Conservation (phyloP, 92 coral and sea anemone species). For the Isaurus tuberculatus region DNA sequence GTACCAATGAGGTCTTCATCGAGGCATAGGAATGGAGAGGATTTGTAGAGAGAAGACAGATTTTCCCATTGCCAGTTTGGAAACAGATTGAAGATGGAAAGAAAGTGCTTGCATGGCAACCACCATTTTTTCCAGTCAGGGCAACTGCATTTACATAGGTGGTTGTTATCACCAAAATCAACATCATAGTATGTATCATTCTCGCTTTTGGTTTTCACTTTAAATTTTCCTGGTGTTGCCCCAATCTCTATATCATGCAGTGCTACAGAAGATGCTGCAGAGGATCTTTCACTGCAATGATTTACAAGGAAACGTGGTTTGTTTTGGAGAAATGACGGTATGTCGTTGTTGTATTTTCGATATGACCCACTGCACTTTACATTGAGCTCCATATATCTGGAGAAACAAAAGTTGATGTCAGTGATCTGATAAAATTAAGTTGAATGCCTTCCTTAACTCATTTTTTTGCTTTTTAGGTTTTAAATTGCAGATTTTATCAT, state of each 20-base stretch:
- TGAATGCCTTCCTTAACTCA: slow-evolving; percentile 1
- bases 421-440: slow-evolving; percentile 5
- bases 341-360: slow-evolving; percentile 50
- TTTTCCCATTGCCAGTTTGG: slow-evolving; percentile 60
- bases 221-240: slow-evolving; percentile 12
- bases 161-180: slow-evolving; percentile 35
- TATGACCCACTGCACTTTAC: slow-evolving; percentile 51
- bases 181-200: not conserved
- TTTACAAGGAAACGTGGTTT: slow-evolving; percentile 51
- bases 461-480: slow-evolving; percentile 30
- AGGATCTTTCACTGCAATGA: slow-evolving; percentile 55
- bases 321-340: slow-evolving; percentile 57
- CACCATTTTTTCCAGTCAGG: slow-evolving; percentile 57
- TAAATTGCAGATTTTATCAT: not conserved
- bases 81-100: slow-evolving; percentile 51
- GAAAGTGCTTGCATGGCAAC: slow-evolving; percentile 67
- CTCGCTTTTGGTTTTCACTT: not conserved
- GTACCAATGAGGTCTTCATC: slow-evolving; percentile 44
- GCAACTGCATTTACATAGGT: slow-evolving; percentile 49
- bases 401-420: slow-evolving; percentile 17
- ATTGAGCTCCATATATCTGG: slow-evolving; percentile 56
- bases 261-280: slow-evolving; percentile 21
- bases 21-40: slow-evolving; percentile 51
- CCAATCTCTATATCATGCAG: slow-evolving; percentile 15
- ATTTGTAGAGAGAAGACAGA: slow-evolving; percentile 42